These are phyloP conservation scores for Sebastes variabilis DNA, from an alignment of 2,797 vertebrate genomes.

Conservation along the genomic window DNA sequence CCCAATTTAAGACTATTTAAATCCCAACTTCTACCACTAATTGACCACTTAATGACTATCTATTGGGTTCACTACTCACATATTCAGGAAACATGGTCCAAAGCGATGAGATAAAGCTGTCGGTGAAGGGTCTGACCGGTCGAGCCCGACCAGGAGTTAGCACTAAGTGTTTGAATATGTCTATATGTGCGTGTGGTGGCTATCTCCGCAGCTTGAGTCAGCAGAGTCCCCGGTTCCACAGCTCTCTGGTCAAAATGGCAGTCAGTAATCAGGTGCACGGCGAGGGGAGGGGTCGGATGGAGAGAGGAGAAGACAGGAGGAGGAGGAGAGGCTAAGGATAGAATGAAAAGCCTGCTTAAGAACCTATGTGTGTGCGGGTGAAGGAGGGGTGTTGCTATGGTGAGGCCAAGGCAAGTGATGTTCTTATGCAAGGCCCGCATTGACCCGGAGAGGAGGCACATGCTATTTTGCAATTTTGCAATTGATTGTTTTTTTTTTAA, in stretches of 20 bases:
- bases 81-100: slow-evolving; percentile 74
- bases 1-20: not conserved
- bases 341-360: slow-evolving; percentile 81
- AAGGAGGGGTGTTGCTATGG: slow-evolving; percentile 36
- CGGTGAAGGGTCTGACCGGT: slow-evolving; percentile 4
- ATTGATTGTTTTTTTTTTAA: not conserved
- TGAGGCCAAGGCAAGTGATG: slow-evolving; percentile 40
- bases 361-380: slow-evolving; percentile 3
- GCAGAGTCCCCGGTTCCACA: slow-evolving; percentile 13
- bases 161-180: not conserved
- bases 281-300: slow-evolving; percentile 18
- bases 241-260: slow-evolving; percentile 65
- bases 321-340: slow-evolving; percentile 69
- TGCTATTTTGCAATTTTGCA: not conserved
- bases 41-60: not conserved
- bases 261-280: slow-evolving; percentile 38
- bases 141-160: not conserved
- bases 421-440: slow-evolving; percentile 5
- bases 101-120: slow-evolving; percentile 15
- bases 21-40: not conserved
- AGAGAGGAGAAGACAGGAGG: slow-evolving; percentile 16
- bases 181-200: not conserved
- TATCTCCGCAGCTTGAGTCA: slow-evolving; percentile 8
- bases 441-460: slow-evolving; percentile 13
- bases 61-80: slow-evolving; percentile 62